Base-by-base conservation (phyloP, 2,888 invertebrate genomes). In the Unio pictorum region DNA sequence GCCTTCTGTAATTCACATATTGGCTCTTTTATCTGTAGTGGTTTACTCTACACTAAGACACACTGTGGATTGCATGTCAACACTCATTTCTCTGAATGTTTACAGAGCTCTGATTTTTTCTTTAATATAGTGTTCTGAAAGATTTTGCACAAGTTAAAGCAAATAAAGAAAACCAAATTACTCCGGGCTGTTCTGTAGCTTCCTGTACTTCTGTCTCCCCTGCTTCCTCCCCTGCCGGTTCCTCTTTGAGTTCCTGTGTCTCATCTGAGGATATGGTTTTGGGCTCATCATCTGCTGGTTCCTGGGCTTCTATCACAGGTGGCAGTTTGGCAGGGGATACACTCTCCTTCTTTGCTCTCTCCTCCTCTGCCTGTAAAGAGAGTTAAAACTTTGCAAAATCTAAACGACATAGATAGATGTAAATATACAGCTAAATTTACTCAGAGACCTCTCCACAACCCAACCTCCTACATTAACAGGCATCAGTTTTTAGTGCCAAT, bases 301-400 rank as follows among this genome's bases (percentile, higher is more conserved):
- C 85, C 71, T 82, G 81, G 4, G 81, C 81, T 67, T 86, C 85
- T 23, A 84, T 79, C 61, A 86, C 81, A 17, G 82, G 75, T 15
- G 84, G 82, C 30, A 86, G 76, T 68, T 86, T 86, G n/a, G 82
- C 81, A 5, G 81, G 82, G 61, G 84, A 82, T 45, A 79, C 79
- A 61, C 75, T 82, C 58, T 86, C 85, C 58, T 81, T 81, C 58
- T 78, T 76, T 64, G 79, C 80, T 64, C 81, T 72, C 64, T 84
- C 84, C 56, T 82, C 83, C 54, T 86, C 83, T 28, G 73, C 77
- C 84, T 84, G 70, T 18, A 34, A 72, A 57, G 34, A 17, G 11
- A 8, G 11, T 11, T 45, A 1, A 45, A 45, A 45, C 1, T 34
- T 45, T 45, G 15, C 0, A 45, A 45, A 45, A 45, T 11, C 15